phyloP scores from a whole-genome alignment of 2,113 vertebrate species.

The Podocnemis expansa region DNA sequence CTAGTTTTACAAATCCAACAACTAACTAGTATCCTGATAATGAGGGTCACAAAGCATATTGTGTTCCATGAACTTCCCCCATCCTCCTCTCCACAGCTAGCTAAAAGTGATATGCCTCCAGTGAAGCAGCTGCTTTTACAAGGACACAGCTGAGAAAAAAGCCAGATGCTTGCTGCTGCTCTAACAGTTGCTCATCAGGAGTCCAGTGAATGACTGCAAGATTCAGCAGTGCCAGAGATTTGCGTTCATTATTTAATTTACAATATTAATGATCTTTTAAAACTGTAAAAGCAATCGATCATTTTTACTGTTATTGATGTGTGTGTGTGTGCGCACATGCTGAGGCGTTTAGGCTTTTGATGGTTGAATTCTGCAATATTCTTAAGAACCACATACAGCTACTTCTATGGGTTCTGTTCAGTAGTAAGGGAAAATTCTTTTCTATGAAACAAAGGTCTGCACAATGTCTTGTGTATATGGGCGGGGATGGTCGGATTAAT shows the following conservation, averaged over 20 bases:
- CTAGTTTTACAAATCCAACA: background rate
- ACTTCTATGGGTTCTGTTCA: background rate
- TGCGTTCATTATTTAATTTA: background rate
- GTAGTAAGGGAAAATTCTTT: background rate
- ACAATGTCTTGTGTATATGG: background rate
- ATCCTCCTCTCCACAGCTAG: accelerated
- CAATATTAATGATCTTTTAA: background rate
- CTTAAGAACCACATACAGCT: background rate
- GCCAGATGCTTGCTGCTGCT: background rate
- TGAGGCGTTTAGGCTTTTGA: background rate
- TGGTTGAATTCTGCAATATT: background rate
- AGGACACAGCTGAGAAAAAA: background rate
- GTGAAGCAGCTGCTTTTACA: background rate
- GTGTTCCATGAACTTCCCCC: background rate
- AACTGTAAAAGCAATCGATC: background rate
- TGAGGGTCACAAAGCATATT: background rate
- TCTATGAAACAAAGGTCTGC: background rate
- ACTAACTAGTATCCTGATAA: background rate
- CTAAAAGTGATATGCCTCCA: background rate
- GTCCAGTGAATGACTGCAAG: background rate
- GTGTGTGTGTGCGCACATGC: background rate
- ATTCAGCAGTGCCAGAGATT: background rate
- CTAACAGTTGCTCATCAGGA: background rate
- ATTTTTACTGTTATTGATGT: background rate
- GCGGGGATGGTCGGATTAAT: background rate